These are phyloP conservation scores for Hozukius guyotensis DNA, from an alignment of 2,797 vertebrate genomes.

Conservation along the genomic window DNA sequence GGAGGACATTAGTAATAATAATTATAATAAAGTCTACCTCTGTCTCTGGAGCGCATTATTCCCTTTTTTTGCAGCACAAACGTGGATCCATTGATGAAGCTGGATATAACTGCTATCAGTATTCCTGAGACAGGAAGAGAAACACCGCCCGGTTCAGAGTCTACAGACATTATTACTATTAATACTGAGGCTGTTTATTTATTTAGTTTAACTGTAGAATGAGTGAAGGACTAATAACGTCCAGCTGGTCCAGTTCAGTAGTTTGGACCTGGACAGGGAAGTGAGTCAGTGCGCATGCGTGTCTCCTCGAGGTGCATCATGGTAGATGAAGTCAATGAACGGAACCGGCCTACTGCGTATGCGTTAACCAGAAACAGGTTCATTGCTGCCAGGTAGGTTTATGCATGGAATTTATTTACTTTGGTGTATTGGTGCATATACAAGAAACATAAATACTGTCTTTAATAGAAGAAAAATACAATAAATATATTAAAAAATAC, in stretches of 20 bases:
- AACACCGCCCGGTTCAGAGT: background rate
- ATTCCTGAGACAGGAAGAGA: constrained; percentile 80
- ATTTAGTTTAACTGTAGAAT: background rate
- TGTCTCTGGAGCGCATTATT: constrained; percentile 88
- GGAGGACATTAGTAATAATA: background rate
- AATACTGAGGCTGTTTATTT: background rate
- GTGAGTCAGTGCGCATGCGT: constrained; percentile 44
- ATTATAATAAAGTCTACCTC: constrained; percentile 87
- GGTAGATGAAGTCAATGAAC: background rate
- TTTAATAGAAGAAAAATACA: too few relatives aligned
- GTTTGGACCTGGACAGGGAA: background rate
- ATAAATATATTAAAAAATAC: too few relatives aligned
- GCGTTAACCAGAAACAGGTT: background rate
- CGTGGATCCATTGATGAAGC: constrained; percentile 95
- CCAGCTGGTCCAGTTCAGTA: too few relatives aligned
- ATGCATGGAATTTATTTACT: too few relatives aligned
- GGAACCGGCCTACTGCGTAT: background rate
- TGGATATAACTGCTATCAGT: constrained; percentile 89
- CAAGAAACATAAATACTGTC: too few relatives aligned
- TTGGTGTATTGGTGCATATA: too few relatives aligned
- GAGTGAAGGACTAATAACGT: background rate
- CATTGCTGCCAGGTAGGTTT: too few relatives aligned
- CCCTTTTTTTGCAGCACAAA: constrained; percentile 97
- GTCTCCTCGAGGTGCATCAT: background rate
- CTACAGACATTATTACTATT: constrained; percentile 59